Conservation (phyloP, 1,140 invertebrate species). For the Lepidotrigona ventralis region DNA sequence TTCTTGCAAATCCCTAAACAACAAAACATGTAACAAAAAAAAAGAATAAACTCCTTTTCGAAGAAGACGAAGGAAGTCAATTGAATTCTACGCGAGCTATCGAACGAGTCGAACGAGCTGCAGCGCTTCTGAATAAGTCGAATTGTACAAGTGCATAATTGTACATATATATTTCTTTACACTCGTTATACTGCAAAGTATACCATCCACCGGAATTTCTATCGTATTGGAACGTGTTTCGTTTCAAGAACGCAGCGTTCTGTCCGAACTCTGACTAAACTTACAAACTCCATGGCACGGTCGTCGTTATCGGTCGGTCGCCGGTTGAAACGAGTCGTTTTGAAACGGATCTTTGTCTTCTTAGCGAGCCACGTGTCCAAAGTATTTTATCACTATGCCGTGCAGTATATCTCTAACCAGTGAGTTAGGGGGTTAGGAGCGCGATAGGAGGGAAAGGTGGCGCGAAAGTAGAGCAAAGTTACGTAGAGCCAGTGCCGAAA, state of each 20-base stretch:
- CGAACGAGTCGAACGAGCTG: no score
- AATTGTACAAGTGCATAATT: no score
- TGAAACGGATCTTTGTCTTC: conserved; percentile 16
- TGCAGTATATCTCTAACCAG: no score
- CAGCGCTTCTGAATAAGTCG: no score
- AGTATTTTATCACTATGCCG: neutral
- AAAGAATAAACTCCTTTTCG: no score
- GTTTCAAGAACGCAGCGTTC: conserved; percentile 33
- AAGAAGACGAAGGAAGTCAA: no score
- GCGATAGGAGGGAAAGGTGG: no score
- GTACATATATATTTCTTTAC: no score
- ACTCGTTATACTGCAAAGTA: neutral
- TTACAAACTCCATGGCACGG: conserved; percentile 37
- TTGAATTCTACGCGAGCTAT: no score
- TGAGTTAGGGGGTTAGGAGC: neutral
- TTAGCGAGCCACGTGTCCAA: neutral
- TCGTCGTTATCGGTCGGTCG: conserved; percentile 44
- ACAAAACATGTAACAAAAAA: no score
- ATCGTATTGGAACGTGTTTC: neutral
- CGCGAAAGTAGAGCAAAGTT: neutral
- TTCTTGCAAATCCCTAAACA: no score
- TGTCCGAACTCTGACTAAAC: conserved; percentile 57
- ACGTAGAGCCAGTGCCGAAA: neutral
- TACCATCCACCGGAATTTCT: neutral
- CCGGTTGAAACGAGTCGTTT: conserved; percentile 31